These are phyloP conservation scores for Cynopterus sphinx DNA, from an alignment of 2,797 vertebrate species.

Conservation along the genomic window DNA sequence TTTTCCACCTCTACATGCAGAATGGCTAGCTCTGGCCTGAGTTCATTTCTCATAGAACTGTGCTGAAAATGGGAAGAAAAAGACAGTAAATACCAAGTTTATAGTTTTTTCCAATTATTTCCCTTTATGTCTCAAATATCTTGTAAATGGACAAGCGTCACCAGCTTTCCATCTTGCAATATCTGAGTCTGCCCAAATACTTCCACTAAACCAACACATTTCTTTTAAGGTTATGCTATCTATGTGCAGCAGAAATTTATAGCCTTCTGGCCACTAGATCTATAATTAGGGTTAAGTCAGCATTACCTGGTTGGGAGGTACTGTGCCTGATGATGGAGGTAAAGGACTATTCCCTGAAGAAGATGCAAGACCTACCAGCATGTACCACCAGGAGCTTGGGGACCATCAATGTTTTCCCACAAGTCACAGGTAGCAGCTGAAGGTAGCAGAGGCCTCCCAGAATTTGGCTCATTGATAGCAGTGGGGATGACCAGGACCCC, in stretches of 20 bases:
- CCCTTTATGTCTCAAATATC: background rate
- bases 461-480: background rate
- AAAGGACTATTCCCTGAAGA: background rate
- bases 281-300: background rate
- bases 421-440: background rate
- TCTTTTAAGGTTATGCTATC: background rate
- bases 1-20: background rate
- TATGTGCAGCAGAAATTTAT: background rate
- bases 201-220: background rate
- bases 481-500: background rate
- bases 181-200: background rate
- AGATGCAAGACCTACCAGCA: background rate
- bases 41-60: background rate
- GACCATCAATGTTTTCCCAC: background rate
- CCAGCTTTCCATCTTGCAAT: background rate
- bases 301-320: background rate
- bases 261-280: background rate
- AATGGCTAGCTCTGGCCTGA: background rate
- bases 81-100: background rate
- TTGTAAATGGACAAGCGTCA: background rate
- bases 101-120: background rate
- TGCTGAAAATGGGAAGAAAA: background rate
- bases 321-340: background rate
- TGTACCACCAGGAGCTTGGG: background rate
- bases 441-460: background rate